These are phyloP conservation scores for Collichthys lucidus DNA, from an alignment of 2,113 vertebrate species.

Conservation along the genomic window DNA sequence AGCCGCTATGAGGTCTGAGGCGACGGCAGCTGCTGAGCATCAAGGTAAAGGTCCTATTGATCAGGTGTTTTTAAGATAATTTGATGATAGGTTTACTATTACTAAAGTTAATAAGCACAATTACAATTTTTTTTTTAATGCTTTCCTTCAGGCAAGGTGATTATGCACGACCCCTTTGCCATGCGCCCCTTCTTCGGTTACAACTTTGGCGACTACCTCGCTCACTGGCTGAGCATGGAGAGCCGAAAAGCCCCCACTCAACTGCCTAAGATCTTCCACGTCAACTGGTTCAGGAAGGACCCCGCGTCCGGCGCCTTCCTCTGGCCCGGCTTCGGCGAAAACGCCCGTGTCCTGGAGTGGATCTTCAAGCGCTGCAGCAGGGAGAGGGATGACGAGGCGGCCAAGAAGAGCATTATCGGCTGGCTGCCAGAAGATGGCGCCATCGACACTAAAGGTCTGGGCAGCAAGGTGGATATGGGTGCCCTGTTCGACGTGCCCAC, in stretches of 20 bases:
- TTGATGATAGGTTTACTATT: no score
- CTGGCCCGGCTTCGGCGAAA: slow-evolving; percentile 97
- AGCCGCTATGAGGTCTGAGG: slow-evolving; percentile 96
- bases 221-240: slow-evolving; percentile 97
- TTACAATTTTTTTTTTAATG: neutral
- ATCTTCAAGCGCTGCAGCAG: slow-evolving; percentile 91
- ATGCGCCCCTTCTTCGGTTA: slow-evolving; percentile 99
- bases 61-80: neutral
- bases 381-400: slow-evolving; percentile 85
- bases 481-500: slow-evolving; percentile 89
- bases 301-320: slow-evolving; percentile 87
- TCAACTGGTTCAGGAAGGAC: slow-evolving; percentile 98
- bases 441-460: slow-evolving; percentile 88
- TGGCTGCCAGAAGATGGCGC: slow-evolving; percentile 86
- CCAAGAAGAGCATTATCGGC: slow-evolving; percentile 87
- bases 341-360: slow-evolving; percentile 95
- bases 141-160: slow-evolving; percentile 87
- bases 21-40: slow-evolving; percentile 96
- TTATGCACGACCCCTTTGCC: slow-evolving; percentile 98
- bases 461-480: slow-evolving; percentile 71
- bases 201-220: slow-evolving; percentile 96
- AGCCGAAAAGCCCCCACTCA: slow-evolving; percentile 85
- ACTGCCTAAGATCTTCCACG: slow-evolving; percentile 96
- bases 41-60: slow-evolving; percentile 84
- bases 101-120: neutral